Base-by-base conservation (phyloP, 1,140 invertebrate species). In the Arion vulgaris region DNA sequence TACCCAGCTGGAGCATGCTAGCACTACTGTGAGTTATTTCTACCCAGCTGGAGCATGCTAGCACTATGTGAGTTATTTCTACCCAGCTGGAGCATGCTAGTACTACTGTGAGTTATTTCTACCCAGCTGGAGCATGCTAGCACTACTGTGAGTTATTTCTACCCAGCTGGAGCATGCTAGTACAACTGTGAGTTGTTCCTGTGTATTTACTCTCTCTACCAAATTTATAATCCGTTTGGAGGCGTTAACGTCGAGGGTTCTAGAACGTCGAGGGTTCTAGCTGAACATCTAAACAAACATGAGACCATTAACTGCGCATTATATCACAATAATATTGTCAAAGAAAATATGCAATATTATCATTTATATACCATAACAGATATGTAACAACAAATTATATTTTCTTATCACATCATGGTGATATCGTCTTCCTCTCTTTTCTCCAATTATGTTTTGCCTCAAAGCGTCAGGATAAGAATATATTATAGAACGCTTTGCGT, bases 251-350 rank as follows among this genome's bases (percentile, higher is more conserved):
- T 57, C 17, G 51, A 9, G 26, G n/a, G n/a, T n/a, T n/a, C n/a
- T n/a, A n/a, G n/a, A n/a, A n/a, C n/a, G n/a, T n/a, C n/a, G n/a
- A n/a, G n/a, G n/a, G 19, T 57, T 57, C 23, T 57, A 26, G 23
- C 51, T 23, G 49, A 26, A 69, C n/a, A 71, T 4, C 69, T 28
- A 69, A 36, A 82, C 34, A 57, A 32, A 57, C 53, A 74, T 23
- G 76, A 11, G 41, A 53, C 45, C 53, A 83, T 26, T 28, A 32
- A 45, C 41, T 45, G 15, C 41, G 41, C 15, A 45, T 45, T 15
- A 15, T 45, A 45, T 45, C 41, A 45, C 41, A 45, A 45, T 7
- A 45, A 15, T 45, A 45, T 45, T 45, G 41, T 15, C 15, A 15
- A n/a, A n/a, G 41, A 45, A 7, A 45, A 45, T 45, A 45, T 7